A percentile compares a stretch with the other conserved stretches of the same genome.
Conservation (phyloP, 2,888 invertebrate species). For the Phyllotreta cruciferae region DNA sequence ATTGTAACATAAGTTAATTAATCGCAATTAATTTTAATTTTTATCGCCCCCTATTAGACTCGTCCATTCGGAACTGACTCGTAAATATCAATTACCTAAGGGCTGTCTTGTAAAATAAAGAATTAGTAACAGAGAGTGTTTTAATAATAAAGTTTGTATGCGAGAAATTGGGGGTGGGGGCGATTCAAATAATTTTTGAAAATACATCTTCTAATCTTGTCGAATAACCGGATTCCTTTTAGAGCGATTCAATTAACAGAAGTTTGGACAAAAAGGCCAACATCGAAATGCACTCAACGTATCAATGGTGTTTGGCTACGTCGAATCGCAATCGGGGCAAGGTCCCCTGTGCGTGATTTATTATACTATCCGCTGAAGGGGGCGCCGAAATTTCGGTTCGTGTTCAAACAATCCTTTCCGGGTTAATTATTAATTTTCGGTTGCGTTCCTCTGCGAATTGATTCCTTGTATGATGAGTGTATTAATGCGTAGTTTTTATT, state of each 20-base stretch:
- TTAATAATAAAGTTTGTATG: too few relatives aligned
- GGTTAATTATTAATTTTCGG: not conserved
- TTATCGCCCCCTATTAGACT: too few relatives aligned
- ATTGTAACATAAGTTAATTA: too few relatives aligned
- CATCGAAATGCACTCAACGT: slow-evolving; percentile 14
- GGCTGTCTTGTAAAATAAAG: too few relatives aligned
- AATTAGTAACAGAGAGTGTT: too few relatives aligned
- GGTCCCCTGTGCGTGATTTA: not conserved
- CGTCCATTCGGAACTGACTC: too few relatives aligned
- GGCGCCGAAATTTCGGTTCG: too few relatives aligned
- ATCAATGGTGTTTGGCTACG: slow-evolving; percentile 11
- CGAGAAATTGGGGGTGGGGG: too few relatives aligned
- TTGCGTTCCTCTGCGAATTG: not conserved
- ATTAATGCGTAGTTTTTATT: not conserved
- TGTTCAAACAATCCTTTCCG: not conserved
- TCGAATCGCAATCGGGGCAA: slow-evolving; percentile 7
- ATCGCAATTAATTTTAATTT: too few relatives aligned
- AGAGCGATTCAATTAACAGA: not conserved
- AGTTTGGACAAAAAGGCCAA: not conserved
- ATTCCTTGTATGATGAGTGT: not conserved
- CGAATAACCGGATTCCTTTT: too few relatives aligned
- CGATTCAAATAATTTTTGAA: not conserved
- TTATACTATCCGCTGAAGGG: too few relatives aligned
- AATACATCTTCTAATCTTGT: not conserved
- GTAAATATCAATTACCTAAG: too few relatives aligned